These are phyloP conservation scores for Pecten maximus DNA, from an alignment of 2,888 invertebrate genomes.

Conservation along the genomic window DNA sequence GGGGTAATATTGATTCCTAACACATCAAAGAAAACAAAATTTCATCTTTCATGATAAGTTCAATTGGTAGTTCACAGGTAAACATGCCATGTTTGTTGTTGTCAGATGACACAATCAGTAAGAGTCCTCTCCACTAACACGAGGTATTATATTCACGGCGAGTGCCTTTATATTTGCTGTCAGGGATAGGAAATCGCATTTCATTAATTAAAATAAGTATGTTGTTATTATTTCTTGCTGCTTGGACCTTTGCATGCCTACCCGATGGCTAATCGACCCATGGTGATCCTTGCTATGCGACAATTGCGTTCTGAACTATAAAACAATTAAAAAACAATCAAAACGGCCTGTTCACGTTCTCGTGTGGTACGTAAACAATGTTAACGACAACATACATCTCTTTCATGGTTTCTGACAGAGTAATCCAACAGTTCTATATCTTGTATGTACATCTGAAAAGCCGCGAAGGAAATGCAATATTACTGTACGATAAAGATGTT, in stretches of 20 bases:
- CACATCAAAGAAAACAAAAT: too few species aligned
- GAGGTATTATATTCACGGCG: too few species aligned
- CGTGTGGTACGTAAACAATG: not conserved
- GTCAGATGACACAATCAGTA: not conserved
- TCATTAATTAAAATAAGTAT: too few species aligned
- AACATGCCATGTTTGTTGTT: not conserved
- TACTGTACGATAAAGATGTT: not conserved
- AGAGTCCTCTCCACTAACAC: not conserved
- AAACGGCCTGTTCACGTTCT: not conserved
- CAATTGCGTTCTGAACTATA: not conserved
- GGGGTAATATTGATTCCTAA: too few species aligned
- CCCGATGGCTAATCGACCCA: too few species aligned
- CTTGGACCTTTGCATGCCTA: too few species aligned
- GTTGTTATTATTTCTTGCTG: too few species aligned
- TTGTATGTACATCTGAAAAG: not conserved
- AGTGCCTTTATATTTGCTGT: too few species aligned
- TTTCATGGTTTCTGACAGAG: not conserved
- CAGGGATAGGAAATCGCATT: too few species aligned
- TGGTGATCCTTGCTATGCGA: too few species aligned
- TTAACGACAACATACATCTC: not conserved
- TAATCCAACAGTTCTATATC: not conserved
- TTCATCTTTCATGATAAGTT: too few species aligned
- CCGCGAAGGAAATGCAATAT: conserved; percentile 17
- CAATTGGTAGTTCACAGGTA: too few species aligned
- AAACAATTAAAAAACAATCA: not conserved